phyloP scores from a whole-genome alignment of 2,888 invertebrate species.

The Chrysina gloriosa region DNA sequence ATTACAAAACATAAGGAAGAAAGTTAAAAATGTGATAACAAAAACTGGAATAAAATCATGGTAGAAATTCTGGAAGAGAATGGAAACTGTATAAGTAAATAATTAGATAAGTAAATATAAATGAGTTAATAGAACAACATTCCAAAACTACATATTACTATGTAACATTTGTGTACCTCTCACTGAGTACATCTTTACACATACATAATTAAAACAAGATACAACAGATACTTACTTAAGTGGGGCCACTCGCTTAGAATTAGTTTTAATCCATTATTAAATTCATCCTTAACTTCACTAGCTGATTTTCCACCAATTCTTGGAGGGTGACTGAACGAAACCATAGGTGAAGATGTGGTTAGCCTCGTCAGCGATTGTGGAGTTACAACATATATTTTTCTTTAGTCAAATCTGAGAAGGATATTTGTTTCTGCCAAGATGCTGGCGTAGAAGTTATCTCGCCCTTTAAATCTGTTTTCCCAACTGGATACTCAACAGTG shows the following conservation, averaged over 20 bases:
- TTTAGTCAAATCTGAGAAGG: slow-evolving; percentile 80
- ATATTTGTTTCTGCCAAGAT: slow-evolving; percentile 76
- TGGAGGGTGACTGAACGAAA: slow-evolving; percentile 56
- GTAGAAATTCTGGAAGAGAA: no score
- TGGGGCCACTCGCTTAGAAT: slow-evolving; percentile 66
- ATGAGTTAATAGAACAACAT: no score
- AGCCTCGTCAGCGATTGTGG: slow-evolving; percentile 73
- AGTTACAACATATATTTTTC: slow-evolving; percentile 86
- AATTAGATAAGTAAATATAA: no score
- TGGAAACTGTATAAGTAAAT: no score
- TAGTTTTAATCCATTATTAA: slow-evolving; percentile 56
- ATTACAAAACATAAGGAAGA: no score
- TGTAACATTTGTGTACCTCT: no score
- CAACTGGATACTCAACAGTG: slow-evolving; percentile 40
- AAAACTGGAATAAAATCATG: no score
- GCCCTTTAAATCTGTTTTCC: slow-evolving; percentile 30
- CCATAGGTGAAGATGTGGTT: slow-evolving; percentile 54
- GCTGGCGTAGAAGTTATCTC: slow-evolving; percentile 61
- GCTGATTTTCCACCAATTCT: slow-evolving; percentile 61
- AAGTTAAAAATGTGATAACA: no score
- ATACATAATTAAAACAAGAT: background rate
- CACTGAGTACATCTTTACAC: no score
- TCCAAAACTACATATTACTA: no score
- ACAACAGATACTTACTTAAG: slow-evolving; percentile 61
- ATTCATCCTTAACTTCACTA: slow-evolving; percentile 41